Evolutionary conservation across 2,113 vertebrate species (phyloP).

Genomic region (Neogale vison): DNA sequence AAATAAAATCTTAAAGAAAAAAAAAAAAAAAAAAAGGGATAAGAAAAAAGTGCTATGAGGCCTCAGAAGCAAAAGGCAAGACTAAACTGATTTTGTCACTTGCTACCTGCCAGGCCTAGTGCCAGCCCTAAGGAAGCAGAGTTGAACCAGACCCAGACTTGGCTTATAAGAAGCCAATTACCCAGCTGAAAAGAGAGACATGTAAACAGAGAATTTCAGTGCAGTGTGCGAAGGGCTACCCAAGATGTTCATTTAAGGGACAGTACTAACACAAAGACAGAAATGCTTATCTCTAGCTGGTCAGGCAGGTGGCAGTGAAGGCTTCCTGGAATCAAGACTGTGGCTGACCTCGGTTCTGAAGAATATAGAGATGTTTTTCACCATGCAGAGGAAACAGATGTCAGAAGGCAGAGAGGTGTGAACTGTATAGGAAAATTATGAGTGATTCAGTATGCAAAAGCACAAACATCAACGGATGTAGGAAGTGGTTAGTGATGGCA

Average conservation of each 20-base stretch:
- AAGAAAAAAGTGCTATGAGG: neutral
- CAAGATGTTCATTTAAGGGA: neutral
- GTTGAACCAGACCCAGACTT: neutral
- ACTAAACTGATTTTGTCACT: neutral
- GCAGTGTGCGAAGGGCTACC: neutral
- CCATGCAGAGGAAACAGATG: neutral
- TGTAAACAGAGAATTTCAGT: neutral
- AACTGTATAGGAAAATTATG: slow-evolving; percentile 12
- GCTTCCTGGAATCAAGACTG: slow-evolving; percentile 7
- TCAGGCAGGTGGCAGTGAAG: neutral
- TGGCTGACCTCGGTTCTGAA: slow-evolving; percentile 12
- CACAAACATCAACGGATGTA: neutral
- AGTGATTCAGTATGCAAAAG: slow-evolving; percentile 20
- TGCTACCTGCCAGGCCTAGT: neutral
- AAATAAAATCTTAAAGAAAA: neutral
- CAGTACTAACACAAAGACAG: neutral
- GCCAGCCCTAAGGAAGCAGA: neutral
- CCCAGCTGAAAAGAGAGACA: neutral
- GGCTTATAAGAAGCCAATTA: slow-evolving; percentile 7
- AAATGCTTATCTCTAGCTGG: neutral
- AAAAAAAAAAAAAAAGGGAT: neutral
- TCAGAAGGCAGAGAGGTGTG: slow-evolving; percentile 14
- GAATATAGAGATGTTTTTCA: slow-evolving; percentile 3
- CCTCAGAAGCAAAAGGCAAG: neutral
- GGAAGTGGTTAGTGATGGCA: neutral